These are phyloP conservation scores for Muntiacus reevesi DNA, from an alignment of 2,113 vertebrate genomes.

Conservation along the genomic window DNA sequence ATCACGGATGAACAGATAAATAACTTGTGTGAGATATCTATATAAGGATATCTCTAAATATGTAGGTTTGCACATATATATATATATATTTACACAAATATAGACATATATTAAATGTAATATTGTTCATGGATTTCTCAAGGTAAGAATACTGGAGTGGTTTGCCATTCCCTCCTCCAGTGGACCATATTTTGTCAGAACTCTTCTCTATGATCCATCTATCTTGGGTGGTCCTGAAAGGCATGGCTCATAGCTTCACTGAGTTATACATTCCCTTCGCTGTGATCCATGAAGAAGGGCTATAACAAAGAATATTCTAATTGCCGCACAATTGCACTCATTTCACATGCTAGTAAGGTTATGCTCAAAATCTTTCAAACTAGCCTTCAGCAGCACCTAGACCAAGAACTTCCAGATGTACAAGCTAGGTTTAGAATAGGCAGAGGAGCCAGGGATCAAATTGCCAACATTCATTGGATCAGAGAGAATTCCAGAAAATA, in stretches of 20 bases:
- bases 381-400: background rate
- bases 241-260: background rate
- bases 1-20: background rate
- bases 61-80: background rate
- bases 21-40: background rate
- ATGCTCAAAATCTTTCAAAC: background rate
- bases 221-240: background rate
- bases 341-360: background rate
- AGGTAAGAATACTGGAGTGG: background rate
- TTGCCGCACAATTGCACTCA: fast-evolving
- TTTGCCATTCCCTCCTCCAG: background rate
- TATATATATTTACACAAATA: background rate
- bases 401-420: background rate
- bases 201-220: background rate
- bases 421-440: background rate
- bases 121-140: background rate
- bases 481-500: background rate
- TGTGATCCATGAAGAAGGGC: background rate
- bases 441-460: background rate
- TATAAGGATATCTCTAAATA: background rate
- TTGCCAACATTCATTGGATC: background rate
- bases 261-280: background rate
- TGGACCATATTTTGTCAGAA: background rate
- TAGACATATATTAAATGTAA: background rate
- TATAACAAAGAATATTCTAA: background rate